Evolutionary conservation across 2,797 vertebrate genomes (phyloP), one percentile per base, ranked within the genome.

Genomic region (Heliangelus exortis): DNA sequence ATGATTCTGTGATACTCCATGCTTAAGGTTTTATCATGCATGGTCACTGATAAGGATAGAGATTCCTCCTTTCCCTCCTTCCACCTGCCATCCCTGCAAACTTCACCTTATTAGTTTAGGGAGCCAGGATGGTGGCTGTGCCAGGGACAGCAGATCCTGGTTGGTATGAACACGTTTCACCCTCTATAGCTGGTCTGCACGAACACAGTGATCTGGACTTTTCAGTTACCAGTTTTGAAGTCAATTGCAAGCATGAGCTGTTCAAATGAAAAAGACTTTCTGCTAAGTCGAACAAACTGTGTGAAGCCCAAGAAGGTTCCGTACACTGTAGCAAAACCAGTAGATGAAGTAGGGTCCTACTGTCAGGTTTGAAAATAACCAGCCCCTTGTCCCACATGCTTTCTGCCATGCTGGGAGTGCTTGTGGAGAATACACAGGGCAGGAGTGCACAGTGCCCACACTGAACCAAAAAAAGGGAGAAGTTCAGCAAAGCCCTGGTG

Each of bases 121-220:
- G 15, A 82, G 53, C 33, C 26, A 23, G 43, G 33, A 34, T 0
- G 3, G 39, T 50, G 68, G 62, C 15, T 28, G 28, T 61, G 26
- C 33, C 0, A 1, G 16, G 53, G 36, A 15, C 34, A 50, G 16
- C 12, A 59, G 71, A 33, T 3, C 31, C 22, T 1, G 1, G 12
- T 5, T 69, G 43, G 9, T 48, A 15, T 8, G 16, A 12, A 16
- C 36, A 25, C 21, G 61, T 6, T 13, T n/a, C 62, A 39, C 25
- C 5, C 1, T 14, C 15, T 25, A 36, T 6, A 11, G 43, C 63
- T 74, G 62, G n/a, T 57, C 15, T 84, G 29, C 39, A 18, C 34
- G 29, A 20, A 12, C 1, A 0, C 17, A 17, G 20, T 26, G 14
- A 16, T 15, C 48, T 68, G n/a, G 65, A 11, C 34, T 63, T 41